Evolutionary conservation across 2,797 vertebrate species (phyloP), one percentile per base, ranked within the genome.

Genomic region (Bufotes viridis): DNA sequence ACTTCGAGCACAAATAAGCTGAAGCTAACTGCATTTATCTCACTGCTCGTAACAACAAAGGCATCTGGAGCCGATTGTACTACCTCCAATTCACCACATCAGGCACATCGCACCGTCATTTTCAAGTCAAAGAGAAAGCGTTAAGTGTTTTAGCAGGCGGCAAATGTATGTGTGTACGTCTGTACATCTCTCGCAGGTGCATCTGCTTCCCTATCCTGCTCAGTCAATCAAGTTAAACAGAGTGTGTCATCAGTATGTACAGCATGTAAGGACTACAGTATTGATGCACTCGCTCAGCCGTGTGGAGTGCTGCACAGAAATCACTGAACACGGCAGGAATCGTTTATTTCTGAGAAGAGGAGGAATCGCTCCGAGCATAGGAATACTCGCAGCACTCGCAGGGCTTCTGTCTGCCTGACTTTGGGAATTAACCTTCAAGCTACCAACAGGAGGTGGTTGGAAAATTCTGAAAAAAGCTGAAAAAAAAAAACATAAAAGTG

Each of bases 401-500:
- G 84, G 94, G 94, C 94, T 96, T 94, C 94, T 94, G 93, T 92
- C 93, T 95, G 93, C 92, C 93, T 95, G 94, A 94, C 95, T 96
- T 96, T 95, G 93, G 94, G 93, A 90, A 95, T 95, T 95, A 95
- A 96, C 95, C 95, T 95, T 95, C 94, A 95, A 93, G 95, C 95
- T 93, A 94, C 93, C 93, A 93, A 94, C 92, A 92, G 90, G 91
- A 94, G 61, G 91, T 88, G 87, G 92, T 93, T 92, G 91, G 87
- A 93, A 95, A 94, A 95, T 93, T 90, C 93, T 84, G 17, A 17
- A 26, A 87, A 93, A 82, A 87, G 93, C 92, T 69, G 86, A 90
- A 94, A 92, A 93, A 58, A 82, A 51, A 90, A 94, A 93, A 4
- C 53, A 65, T 22, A 12, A 29, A 78, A 69, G 55, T 74, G 82